Evolutionary conservation across 1,140 invertebrate species (phyloP).

Genomic region (Rhagoletis pomonella): DNA sequence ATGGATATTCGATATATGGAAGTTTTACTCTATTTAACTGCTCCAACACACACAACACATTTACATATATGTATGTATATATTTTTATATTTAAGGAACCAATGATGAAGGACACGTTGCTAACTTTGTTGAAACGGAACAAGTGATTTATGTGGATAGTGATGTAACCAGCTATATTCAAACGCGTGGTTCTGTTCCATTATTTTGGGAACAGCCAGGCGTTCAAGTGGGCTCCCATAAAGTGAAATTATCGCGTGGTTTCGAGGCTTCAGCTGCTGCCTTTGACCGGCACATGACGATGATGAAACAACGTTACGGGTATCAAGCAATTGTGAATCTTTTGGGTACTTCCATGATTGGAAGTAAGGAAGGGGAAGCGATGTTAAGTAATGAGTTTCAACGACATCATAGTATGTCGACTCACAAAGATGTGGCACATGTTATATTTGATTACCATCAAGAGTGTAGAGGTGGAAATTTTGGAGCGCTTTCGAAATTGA

Average conservation of each 20-base stretch:
- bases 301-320: slow-evolving; percentile 93
- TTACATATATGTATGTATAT: not conserved
- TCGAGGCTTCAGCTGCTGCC: slow-evolving; percentile 92
- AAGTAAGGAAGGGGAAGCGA: slow-evolving; percentile 96
- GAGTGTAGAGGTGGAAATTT: slow-evolving; percentile 87
- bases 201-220: slow-evolving; percentile 99
- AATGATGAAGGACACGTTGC: slow-evolving; percentile 99
- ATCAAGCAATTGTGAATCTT: slow-evolving; percentile 94
- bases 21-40: no score
- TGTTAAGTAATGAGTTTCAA: slow-evolving; percentile 95
- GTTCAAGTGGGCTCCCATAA: slow-evolving; percentile 99
- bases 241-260: slow-evolving; percentile 96
- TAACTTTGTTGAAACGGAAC: slow-evolving; percentile 99
- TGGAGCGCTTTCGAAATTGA: slow-evolving; percentile 85
- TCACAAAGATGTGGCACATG: slow-evolving; percentile 85
- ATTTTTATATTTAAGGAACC: slow-evolving; percentile 77
- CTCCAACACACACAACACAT: not conserved
- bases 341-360: slow-evolving; percentile 91
- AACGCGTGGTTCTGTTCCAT: slow-evolving; percentile 96
- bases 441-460: slow-evolving; percentile 94
- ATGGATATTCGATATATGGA: no score
- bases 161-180: slow-evolving; percentile 89
- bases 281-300: slow-evolving; percentile 93
- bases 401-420: slow-evolving; percentile 88
- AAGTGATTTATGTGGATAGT: slow-evolving; percentile 93